Base-by-base conservation (phyloP, 1,140 invertebrate genomes). In the Drosophila biarmipes region DNA sequence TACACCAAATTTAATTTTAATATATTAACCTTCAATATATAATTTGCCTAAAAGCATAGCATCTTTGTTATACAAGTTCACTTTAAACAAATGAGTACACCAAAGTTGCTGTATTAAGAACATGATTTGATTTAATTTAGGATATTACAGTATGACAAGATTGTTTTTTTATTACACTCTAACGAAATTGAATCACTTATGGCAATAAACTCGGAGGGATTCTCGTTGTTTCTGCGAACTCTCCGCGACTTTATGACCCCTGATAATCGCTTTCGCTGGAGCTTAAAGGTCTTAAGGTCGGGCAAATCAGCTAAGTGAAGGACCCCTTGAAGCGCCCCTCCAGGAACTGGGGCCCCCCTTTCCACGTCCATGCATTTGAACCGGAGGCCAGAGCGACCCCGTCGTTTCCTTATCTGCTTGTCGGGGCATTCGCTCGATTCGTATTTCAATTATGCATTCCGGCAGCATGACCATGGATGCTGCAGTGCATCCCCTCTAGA, bases 371-470 rank as follows among this genome's bases (percentile, higher is more conserved):
- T 66, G 58, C 61, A 51, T 40, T 34, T 53, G 45, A 38, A 45
- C 35, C 61, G 17, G 62, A 59, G 63, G 43, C 21, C 46, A 58
- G 38, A 56, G 54, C 35, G 48, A 37, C 61, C 31, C 27, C 27
- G 45, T 64, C 63, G 45, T 67, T 68, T 66, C 53, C 64, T 68
- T 68, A 68, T 68, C 66, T 68, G 48, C 48, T 67, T 68, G 66
- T 54, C 66, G 62, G 62, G 62, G 48, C 62, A 68, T 45, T 67
- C 71, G 52, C 51, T 59, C 67, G 67, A 61, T 73, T 77, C 80
- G 77, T 61, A 85, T 77, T 86, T 85, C 80, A 85, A 85, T 85
- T 85, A 85, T 85, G 80, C 80, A 85, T 85, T 85, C 80, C 77
- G 77, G 58, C 81, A 84, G 79, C 79, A 81, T 69, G 79, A 59